These are phyloP conservation scores for Drosophila mayri DNA, from an alignment of 1,140 invertebrate genomes.

Conservation along the genomic window DNA sequence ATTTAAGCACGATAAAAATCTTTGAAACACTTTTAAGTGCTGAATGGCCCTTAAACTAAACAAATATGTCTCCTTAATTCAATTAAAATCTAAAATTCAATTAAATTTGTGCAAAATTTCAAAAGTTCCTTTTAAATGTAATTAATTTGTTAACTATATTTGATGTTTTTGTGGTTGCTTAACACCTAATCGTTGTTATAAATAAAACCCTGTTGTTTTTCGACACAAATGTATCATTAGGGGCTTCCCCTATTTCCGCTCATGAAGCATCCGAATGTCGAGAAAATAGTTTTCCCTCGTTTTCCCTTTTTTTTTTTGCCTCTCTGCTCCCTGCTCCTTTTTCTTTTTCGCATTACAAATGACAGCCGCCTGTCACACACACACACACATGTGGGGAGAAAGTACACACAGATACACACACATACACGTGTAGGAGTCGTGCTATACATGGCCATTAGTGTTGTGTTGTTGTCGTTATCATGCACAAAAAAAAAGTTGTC, in stretches of 20 bases:
- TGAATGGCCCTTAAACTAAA: no score
- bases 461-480: slow-evolving; percentile 50
- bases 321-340: slow-evolving; percentile 30
- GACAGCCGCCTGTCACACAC: slow-evolving; percentile 69
- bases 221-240: slow-evolving; percentile 26
- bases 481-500: slow-evolving; percentile 42
- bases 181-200: slow-evolving; percentile 21
- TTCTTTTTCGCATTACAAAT: slow-evolving; percentile 68
- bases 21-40: not conserved
- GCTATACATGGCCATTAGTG: slow-evolving; percentile 53
- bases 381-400: slow-evolving; percentile 14
- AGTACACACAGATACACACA: slow-evolving; percentile 19
- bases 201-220: slow-evolving; percentile 7
- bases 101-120: slow-evolving; percentile 11
- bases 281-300: slow-evolving; percentile 29
- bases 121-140: slow-evolving; percentile 1
- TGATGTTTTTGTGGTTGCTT: not conserved
- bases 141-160: not conserved
- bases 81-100: not conserved
- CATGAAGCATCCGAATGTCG: slow-evolving; percentile 25
- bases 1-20: no score
- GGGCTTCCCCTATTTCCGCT: slow-evolving; percentile 24
- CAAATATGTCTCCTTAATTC: no score
- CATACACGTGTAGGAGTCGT: slow-evolving; percentile 30
- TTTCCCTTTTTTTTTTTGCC: slow-evolving; percentile 1